Evolutionary conservation across 1,140 invertebrate species (phyloP), one percentile per base, ranked within the genome.

Genomic region (Neodiprion lecontei): DNA sequence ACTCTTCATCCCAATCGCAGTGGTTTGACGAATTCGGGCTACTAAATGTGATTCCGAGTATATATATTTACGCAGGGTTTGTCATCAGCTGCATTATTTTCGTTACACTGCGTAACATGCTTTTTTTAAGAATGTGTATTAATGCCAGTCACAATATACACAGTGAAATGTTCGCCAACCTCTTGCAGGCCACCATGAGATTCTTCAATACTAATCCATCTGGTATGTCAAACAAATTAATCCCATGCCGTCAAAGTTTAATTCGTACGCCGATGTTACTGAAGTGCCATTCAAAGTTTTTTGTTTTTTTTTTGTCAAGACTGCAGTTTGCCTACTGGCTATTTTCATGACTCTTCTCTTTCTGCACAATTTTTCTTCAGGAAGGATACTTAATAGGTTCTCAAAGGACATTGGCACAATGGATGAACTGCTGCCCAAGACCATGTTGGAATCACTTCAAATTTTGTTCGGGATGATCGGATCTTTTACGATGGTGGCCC

Each of bases 191-290:
- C 0, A 92, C 92, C 0, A 96, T 97, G 94, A 84, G 91, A 11
- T 98, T 97, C 87, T 97, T 97, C 82, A 94, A 97, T 79, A 90
- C 89, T 1, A 97, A 95, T 87, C 93, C 95, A 8, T 92, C 93
- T 75, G 96, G 90, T 91, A 81, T 81, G 83, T 70, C 77, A 68
- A 48, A 66, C 82, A 69, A 88, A 73, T 85, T 76, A 65, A 10
- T 21, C 17, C 17, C 17, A 1, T 21, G 17, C 17, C 17, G 17
- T 21, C 17, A 21, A 21, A 21, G 17, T 21, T 21, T 21, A 21
- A 21, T 21, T 21, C 17, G 17, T 21, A 21, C 17, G 17, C 17
- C 17, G 17, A 21, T 21, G 17, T 21, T 21, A 21, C 17, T 21
- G 17, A 79, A 21, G n/a, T 65, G 11, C 28, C 40, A 68, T 21